Base-by-base conservation (phyloP, 2,888 invertebrate genomes). In the Cordilura impudica region DNA sequence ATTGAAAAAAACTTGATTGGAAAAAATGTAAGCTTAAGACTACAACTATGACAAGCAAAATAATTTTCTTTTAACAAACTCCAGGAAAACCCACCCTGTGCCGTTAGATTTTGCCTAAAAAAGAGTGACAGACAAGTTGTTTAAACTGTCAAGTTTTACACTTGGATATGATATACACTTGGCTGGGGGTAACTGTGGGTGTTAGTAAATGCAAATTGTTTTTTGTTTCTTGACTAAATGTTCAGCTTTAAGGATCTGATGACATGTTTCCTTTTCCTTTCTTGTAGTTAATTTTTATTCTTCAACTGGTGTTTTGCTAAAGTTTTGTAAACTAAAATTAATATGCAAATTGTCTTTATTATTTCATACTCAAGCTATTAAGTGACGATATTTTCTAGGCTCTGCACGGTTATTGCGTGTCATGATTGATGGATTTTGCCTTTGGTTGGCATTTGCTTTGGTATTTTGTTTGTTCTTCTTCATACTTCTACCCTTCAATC, bases 351-450 rank as follows among this genome's bases (percentile, higher is more conserved):
- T 75, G 74, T 65, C 70, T 79, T 35, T 71, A 71, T 71, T 71
- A 75, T 67, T 63, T 67, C 43, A 29, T 65, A 63, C 35, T 76
- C 12, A 23, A 65, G 51, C 58, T 61, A 51, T 69, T 35, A 49
- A 61, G 73, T 70, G 73, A 65, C 71, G 70, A 66, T 78, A 66
- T 61, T 16, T n/a, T 45, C 58, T 58, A 43, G 45, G 47, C 45
- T 43, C 60, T 51, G 78, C 29, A n/a, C 16, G 39, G 45, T 49
- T 54, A 78, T 79, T 71, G 82, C 75, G 78, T 80, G 78, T 84
- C 83, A 85, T 87, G 87, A 87, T 87, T 86, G 87, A 87, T 87
- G 87, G 83, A 86, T 86, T 83, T 84, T n/a, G n/a, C n/a, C n/a
- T n/a, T 82, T 71, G 60, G 83, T 84, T 84, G 84, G 84, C 83